Base-by-base conservation (phyloP, 2,113 vertebrate species). In the Tetrax tetrax region DNA sequence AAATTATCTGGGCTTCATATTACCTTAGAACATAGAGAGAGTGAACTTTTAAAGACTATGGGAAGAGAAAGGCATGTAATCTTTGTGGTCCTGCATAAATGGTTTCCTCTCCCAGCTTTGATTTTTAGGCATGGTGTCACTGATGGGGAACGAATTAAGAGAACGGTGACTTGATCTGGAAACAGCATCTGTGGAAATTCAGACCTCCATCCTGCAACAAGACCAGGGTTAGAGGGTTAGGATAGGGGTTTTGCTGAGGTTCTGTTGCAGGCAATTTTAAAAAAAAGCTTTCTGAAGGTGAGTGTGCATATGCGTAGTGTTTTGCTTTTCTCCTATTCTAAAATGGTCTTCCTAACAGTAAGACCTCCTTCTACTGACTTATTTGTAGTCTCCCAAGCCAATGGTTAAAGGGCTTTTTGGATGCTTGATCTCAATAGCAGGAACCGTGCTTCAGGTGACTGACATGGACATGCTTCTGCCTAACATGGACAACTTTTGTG, bases 341-440 rank as follows among this genome's bases (percentile, higher is more conserved):
- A 80, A 90, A 54, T 14, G 6, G 10, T 48, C 37, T 69, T 88
- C 33, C 10, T 14, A 69, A 9, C 21, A 82, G 33, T 63, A 64
- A 64, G n/a, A 71, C 4, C 3, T 71, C 5, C 37, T 77, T 0
- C 56, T 79, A 15, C n/a, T 87, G 14, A 28, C 5, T 68, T 65
- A 22, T 29, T 70, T 93, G 53, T 23, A 76, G 33, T 24, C 4
- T 48, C 21, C 4, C 1, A 0, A 79, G 19, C 2, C 47, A 53
- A 5, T 29, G 16, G 12, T 41, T 77, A 24, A 47, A 77, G 33
- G 23, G 12, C 5, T 61, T 4, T 71, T 60, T 59, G 12, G 6
- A 35, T 35, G 6, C 45, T 75, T 71, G 31, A 43, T 14, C 10
- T n/a, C 1, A 2, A 35, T 0, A 78, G 43, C 3, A 16, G 25